Percentiles rank a stretch among this genome's conserved stretches.
Conservation (phyloP, 2,113 vertebrate species). For the Anarhynchus alexandrinus region DNA sequence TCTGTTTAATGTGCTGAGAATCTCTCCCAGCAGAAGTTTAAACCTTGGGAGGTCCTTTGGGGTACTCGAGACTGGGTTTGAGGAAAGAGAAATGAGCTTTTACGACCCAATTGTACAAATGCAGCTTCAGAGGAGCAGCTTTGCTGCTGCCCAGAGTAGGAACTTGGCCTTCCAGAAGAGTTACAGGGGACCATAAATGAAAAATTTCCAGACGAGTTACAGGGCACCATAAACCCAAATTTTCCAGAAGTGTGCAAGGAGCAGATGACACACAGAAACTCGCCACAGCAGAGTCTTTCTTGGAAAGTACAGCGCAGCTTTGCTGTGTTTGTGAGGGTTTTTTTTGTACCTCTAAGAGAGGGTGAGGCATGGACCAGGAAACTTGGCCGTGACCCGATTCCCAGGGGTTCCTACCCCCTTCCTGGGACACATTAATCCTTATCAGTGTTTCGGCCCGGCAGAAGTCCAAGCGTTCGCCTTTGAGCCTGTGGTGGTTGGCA, state of each 20-base stretch:
- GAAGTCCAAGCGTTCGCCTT: not conserved
- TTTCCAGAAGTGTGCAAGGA: not conserved
- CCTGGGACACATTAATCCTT: not conserved
- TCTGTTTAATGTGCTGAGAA: not conserved
- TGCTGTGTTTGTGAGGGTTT: not conserved
- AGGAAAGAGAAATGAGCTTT: not conserved
- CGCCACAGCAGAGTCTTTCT: not conserved
- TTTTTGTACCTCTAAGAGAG: not conserved
- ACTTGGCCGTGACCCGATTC: not conserved
- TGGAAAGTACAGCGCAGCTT: rapidly evolving
- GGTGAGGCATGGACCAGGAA: not conserved
- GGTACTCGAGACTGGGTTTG: rapidly evolving
- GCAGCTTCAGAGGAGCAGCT: not conserved
- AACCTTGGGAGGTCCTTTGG: not conserved
- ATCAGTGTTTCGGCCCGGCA: not conserved
- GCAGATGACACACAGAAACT: not conserved
- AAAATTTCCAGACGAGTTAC: not conserved
- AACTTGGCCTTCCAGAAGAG: not conserved
- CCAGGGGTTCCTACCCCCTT: not conserved
- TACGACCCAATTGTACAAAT: rapidly evolving
- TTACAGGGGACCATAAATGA: not conserved
- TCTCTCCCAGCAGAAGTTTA: not conserved
- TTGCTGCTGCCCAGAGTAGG: not conserved
- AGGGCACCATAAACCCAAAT: not conserved
- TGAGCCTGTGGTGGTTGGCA: not conserved